phyloP scores from a whole-genome alignment of 2,113 vertebrate species.

The Carassius carassius region DNA sequence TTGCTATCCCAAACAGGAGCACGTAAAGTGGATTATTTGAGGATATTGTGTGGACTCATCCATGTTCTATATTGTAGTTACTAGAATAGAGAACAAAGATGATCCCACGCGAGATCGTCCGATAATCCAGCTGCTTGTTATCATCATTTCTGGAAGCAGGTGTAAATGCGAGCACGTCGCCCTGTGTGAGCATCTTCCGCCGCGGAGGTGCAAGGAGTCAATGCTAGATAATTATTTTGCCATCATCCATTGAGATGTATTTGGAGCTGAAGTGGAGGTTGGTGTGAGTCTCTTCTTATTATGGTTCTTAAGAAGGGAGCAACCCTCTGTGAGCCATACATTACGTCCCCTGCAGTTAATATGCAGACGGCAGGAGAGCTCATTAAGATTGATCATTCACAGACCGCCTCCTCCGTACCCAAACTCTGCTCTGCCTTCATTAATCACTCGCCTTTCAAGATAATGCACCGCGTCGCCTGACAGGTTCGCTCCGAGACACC shows the following conservation, averaged over 20 bases:
- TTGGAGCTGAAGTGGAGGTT: slow-evolving; percentile 55
- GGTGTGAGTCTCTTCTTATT: slow-evolving; percentile 66
- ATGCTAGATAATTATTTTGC: slow-evolving; percentile 60
- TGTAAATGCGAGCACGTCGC: background rate
- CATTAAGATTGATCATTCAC: slow-evolving; percentile 80
- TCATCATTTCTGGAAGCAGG: slow-evolving; percentile 33
- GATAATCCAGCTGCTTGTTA: background rate
- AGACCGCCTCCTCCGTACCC: slow-evolving; percentile 66
- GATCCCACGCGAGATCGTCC: background rate
- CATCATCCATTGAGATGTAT: slow-evolving; percentile 64
- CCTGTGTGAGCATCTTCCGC: background rate
- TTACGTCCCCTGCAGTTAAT: slow-evolving; percentile 72
- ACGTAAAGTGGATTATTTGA: background rate
- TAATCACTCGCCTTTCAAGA: slow-evolving; percentile 75
- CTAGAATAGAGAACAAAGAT: slow-evolving; percentile 2
- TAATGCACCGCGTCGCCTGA: slow-evolving; percentile 67
- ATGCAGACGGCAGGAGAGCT: slow-evolving; percentile 71
- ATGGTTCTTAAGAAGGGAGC: slow-evolving; percentile 72
- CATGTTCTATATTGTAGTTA: background rate
- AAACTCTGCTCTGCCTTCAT: slow-evolving; percentile 66
- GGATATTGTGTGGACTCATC: background rate
- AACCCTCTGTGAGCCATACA: slow-evolving; percentile 66
- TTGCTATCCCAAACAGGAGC: background rate
- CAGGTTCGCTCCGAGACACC: slow-evolving; percentile 60
- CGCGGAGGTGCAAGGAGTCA: slow-evolving; percentile 32